phyloP scores from a whole-genome alignment of 2,797 vertebrate genomes.

The Sebastiscus tertius region DNA sequence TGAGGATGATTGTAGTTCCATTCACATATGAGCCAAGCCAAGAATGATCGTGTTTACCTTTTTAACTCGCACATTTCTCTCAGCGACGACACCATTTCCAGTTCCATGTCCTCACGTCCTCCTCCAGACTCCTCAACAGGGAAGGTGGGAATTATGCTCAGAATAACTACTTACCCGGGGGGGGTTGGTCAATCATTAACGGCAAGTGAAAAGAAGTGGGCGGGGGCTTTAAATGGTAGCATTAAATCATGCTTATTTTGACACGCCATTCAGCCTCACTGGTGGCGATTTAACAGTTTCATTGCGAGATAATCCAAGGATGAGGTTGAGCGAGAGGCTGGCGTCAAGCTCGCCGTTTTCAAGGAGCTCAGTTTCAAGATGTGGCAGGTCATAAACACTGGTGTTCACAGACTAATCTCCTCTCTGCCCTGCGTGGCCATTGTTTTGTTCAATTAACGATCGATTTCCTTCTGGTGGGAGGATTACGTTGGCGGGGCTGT shows the following conservation, averaged over 20 bases:
- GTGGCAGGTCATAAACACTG: constrained; percentile 31
- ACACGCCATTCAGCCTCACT: background rate
- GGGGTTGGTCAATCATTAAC: constrained; percentile 12
- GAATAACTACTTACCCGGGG: constrained; percentile 5
- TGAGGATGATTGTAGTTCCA: background rate
- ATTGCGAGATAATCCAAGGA: constrained; percentile 7
- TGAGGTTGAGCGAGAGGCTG: background rate
- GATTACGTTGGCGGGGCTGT: background rate
- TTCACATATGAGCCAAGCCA: background rate
- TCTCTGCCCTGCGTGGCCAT: background rate
- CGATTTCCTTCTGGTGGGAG: constrained; percentile 11
- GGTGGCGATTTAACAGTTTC: constrained; percentile 16
- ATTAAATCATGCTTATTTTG: constrained; percentile 40
- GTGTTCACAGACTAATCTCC: constrained; percentile 26
- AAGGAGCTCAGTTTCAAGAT: constrained; percentile 13
- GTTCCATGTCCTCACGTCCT: background rate
- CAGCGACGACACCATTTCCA: background rate
- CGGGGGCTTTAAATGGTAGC: constrained; percentile 9
- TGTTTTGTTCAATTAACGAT: constrained; percentile 37
- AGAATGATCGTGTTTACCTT: constrained; percentile 7
- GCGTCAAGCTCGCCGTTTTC: background rate
- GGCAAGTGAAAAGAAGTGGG: constrained; percentile 11
- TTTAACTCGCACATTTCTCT: background rate
- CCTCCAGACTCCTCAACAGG: background rate
- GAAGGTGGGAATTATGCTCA: background rate